Base-by-base conservation (phyloP, 2,113 vertebrate species). In the Microtus richardsoni region DNA sequence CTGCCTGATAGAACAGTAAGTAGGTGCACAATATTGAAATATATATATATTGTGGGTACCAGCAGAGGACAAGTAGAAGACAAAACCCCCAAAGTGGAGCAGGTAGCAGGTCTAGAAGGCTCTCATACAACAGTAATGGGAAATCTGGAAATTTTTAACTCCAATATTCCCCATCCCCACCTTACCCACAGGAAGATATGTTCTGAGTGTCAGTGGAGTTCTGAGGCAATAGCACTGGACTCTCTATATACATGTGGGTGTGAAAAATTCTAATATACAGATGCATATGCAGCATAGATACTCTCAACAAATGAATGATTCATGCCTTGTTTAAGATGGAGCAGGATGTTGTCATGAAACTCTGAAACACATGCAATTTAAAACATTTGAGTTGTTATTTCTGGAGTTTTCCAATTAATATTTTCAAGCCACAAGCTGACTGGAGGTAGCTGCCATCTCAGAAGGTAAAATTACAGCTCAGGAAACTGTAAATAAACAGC, bases 71-170 rank as follows among this genome's bases (percentile, higher is more conserved):
- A 88, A 36, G 28, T 91, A 49, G 74, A 68, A 75, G 74, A 80
- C 87, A 58, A 87, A 62, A 21, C 17, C 28, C 52, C 33, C 52
- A 11, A 77, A 58, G 5, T 19, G 30, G 78, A 77, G 28, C 14
- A 90, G 33, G 75, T 80, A 60, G 7, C 9, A 73, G 41, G 47
- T 88, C 75, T 95, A 91, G 13, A 91, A 93, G 77, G 17, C 13
- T 22, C 17, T 93, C 41, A 62, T 80, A 24, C 1, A 95, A 28
- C 14, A 83, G 24, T 44, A 91, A 54, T 64, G 7, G 28, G 24
- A 88, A 88, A 77, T 54, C 36, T 68, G 89, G 83, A 84, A 6
- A 58, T 75, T 84, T 94, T 84, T 84, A 79, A 92, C 5, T 47
- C 75, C 44, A 52, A 6, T 52, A n/a, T 4, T 26, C 5, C 5